Evolutionary conservation across 2,888 invertebrate species (phyloP).

Genomic region (Lasius fuliginosus): DNA sequence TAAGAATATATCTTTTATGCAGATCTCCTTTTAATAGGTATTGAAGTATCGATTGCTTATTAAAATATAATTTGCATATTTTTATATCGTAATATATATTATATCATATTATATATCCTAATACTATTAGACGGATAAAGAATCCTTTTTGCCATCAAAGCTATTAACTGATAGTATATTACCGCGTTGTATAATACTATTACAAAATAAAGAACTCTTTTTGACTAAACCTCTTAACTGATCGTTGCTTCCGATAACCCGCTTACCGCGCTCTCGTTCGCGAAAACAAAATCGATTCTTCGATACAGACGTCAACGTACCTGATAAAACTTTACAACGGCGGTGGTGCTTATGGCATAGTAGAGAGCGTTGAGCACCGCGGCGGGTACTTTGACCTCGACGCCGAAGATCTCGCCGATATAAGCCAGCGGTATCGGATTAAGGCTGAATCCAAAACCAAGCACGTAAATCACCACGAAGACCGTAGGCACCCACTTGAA

Average conservation of each 20-base stretch:
- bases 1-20: not conserved
- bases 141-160: conserved; percentile 15
- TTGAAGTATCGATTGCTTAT: conserved; percentile 9
- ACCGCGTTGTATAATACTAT: conserved; percentile 40
- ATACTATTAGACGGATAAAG: conserved; percentile 9
- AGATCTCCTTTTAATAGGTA: not conserved
- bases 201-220: conserved; percentile 43
- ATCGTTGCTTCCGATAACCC: conserved; percentile 45
- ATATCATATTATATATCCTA: not conserved
- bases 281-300: conserved; percentile 51
- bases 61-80: conserved; percentile 37
- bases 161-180: conserved; percentile 29
- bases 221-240: conserved; percentile 43
- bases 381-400: conserved; percentile 84
- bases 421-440: conserved; percentile 84
- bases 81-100: not conserved
- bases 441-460: conserved; percentile 82
- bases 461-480: conserved; percentile 81
- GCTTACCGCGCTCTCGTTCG: conserved; percentile 33
- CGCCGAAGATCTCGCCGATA: conserved; percentile 83
- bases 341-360: conserved; percentile 80
- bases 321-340: conserved; percentile 83
- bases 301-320: conserved; percentile 69
- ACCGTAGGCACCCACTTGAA: conserved; percentile 82
- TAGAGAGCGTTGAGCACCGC: conserved; percentile 82